Conservation (phyloP, 2,113 vertebrate species). For the Mesoclemmys tuberculata region DNA sequence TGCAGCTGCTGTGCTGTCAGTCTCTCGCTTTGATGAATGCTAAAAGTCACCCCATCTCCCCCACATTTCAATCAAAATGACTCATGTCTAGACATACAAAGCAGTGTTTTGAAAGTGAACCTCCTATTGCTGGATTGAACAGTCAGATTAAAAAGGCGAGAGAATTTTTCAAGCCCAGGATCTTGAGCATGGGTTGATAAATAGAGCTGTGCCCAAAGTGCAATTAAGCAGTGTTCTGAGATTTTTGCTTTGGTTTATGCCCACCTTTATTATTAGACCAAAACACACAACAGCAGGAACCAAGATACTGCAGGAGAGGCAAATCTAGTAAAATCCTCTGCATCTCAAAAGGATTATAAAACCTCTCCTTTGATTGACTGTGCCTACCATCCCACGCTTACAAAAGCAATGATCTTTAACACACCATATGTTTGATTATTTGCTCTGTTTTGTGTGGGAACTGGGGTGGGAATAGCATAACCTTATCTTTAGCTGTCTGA, state of each 20-base stretch:
- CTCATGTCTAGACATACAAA: not conserved
- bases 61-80: not conserved
- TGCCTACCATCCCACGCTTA: not conserved
- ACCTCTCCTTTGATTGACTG: not conserved
- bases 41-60: not conserved
- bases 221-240: not conserved
- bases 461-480: not conserved
- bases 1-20: not conserved
- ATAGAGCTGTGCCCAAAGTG: accelerated
- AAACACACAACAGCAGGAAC: not conserved
- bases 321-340: not conserved
- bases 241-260: not conserved
- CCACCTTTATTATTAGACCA: not conserved
- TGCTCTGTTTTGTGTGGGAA: not conserved
- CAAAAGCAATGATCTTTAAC: not conserved
- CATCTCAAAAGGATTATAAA: not conserved
- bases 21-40: constrained; percentile 22
- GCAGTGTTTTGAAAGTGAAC: not conserved
- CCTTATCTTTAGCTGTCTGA: not conserved
- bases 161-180: not conserved
- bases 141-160: not conserved
- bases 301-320: not conserved
- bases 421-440: not conserved
- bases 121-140: not conserved
- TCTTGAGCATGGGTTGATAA: not conserved